Percentiles rank a stretch among this genome's conserved stretches.
These are phyloP conservation scores for Ariopsis seemanni DNA, from an alignment of 2,113 vertebrate species.

Conservation along the genomic window DNA sequence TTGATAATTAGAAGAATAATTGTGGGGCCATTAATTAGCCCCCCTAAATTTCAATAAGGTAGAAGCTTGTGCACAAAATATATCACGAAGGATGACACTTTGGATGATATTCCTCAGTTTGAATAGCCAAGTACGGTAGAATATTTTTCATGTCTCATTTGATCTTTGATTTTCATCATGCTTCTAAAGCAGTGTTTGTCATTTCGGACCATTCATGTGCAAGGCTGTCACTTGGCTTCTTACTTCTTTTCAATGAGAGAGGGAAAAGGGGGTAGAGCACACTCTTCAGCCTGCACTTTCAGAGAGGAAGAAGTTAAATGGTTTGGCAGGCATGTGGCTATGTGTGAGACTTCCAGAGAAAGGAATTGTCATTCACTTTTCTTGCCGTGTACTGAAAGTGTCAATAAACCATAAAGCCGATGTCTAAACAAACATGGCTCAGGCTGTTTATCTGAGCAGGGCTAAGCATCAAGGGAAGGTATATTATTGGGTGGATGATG, in stretches of 20 bases:
- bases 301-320: slow-evolving; percentile 22
- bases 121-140: background rate
- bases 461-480: background rate
- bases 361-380: slow-evolving; percentile 36
- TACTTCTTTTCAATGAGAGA: background rate
- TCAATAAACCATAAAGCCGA: slow-evolving; percentile 46
- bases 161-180: background rate
- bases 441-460: slow-evolving; percentile 3
- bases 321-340: slow-evolving; percentile 29
- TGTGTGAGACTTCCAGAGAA: slow-evolving; percentile 31
- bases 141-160: background rate
- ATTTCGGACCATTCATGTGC: background rate
- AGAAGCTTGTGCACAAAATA: background rate
- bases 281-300: slow-evolving; percentile 13
- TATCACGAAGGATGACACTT: background rate
- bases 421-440: slow-evolving; percentile 41
- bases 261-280: slow-evolving; percentile 40
- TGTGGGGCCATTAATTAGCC: background rate
- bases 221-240: background rate
- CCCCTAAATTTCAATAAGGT: slow-evolving; percentile 6
- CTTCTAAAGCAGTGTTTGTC: background rate
- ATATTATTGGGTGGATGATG: background rate
- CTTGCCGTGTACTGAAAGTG: slow-evolving; percentile 29
- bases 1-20: background rate
- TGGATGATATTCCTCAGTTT: background rate